Base-by-base conservation (phyloP, 2,797 vertebrate species). In the Pseudomugil tenellus region DNA sequence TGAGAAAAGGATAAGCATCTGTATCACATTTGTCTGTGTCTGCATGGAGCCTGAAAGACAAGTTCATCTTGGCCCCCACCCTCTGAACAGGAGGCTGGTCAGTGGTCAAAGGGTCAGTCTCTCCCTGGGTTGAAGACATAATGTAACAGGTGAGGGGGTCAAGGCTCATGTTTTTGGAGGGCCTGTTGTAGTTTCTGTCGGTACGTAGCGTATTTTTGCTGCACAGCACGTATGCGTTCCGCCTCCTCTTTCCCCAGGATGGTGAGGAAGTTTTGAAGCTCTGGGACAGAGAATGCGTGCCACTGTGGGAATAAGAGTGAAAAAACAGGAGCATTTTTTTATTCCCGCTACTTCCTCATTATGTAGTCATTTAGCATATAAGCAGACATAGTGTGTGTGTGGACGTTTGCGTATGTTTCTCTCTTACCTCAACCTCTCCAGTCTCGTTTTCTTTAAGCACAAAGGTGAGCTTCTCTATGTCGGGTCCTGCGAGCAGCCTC, bases 401-500 rank as follows among this genome's bases (percentile, higher is more conserved):
- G 41, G 2, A 9, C 8, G 6, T 43, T 43, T n/a, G 41, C 16
- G 19, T 28, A 6, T 14, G 13, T 52, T 10, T 59, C 26, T 52
- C 13, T 26, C 87, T 39, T 80, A 99, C 98, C 95, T 99, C 96
- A 28, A 99, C 98, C 49, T 99, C 98, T 67, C 93, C 96, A 0
- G 96, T 98, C 79, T 99, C 96, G 0, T 98, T 98, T 84, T 99
- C 98, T 84, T 98, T 99, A 41, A 99, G 93, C 83, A 98, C 95
- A 5, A 99, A 99, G 68, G 93, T 97, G 84, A 99, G 95, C 52
- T 83, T 83, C 0, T 96, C 90, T 0, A 94, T 92, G 86, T 99
- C 94, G 0, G 98, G 97, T 23, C 98, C 98, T 0, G 95, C 95
- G 25, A 96, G 81, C 73, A 99, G 91, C 82, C 96, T 95, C 70